These are phyloP conservation scores for Cheilinus undulatus DNA, from an alignment of 2,113 vertebrate species.

Conservation along the genomic window DNA sequence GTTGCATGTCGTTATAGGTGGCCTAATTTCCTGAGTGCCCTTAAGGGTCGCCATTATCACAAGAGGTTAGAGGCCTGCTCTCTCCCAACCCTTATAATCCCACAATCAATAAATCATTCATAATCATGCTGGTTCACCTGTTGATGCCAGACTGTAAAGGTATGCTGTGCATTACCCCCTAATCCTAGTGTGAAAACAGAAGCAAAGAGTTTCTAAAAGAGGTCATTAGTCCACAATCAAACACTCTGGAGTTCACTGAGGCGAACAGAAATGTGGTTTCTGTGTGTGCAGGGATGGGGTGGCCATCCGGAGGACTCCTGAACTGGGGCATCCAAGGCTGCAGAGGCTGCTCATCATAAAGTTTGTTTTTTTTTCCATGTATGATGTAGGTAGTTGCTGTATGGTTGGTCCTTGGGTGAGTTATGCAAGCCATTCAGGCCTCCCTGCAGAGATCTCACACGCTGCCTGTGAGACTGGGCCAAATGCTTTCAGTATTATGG, in stretches of 20 bases:
- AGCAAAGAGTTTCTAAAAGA: not conserved
- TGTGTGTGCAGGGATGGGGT: too few species aligned
- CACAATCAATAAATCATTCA: conserved; percentile 59
- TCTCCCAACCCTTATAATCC: conserved; percentile 26
- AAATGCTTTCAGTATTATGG: too few species aligned
- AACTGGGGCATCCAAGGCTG: too few species aligned
- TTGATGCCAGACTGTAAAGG: conserved; percentile 2
- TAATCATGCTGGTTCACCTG: conserved; percentile 41
- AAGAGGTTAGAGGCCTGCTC: conserved; percentile 35
- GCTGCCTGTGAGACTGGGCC: too few species aligned
- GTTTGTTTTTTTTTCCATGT: too few species aligned
- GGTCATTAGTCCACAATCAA: conserved; percentile 15
- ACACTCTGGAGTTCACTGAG: not conserved
- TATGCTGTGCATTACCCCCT: conserved; percentile 26
- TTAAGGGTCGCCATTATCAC: conserved; percentile 39
- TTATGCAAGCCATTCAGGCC: too few species aligned
- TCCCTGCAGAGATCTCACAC: too few species aligned
- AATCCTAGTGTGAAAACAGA: not conserved
- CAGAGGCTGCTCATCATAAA: too few species aligned
- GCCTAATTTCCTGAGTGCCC: conserved; percentile 54
- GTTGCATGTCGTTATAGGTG: conserved; percentile 19
- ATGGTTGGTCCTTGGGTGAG: too few species aligned
- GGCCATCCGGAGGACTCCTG: too few species aligned
- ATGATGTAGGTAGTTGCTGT: too few species aligned
- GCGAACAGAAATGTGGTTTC: conserved; percentile 4